Evolutionary conservation across 2,888 invertebrate species (phyloP).

Genomic region (Helleia helle): DNA sequence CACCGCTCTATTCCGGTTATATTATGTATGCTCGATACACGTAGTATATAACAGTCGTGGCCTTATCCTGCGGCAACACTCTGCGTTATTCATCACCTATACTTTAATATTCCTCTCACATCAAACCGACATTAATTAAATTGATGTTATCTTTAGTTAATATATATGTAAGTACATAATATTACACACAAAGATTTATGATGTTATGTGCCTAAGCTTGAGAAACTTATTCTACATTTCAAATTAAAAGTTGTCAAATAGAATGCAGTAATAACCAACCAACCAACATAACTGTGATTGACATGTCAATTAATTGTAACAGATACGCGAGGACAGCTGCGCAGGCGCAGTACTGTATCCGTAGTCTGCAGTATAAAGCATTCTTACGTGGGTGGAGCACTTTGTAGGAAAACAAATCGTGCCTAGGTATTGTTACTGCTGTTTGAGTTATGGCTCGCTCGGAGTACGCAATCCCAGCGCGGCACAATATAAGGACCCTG

Average conservation of each 20-base stretch:
- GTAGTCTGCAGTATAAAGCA: neutral
- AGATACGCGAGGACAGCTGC: conserved; percentile 13
- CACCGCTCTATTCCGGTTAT: too few species aligned
- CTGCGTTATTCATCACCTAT: neutral
- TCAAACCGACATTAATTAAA: neutral
- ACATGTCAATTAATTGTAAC: conserved; percentile 18
- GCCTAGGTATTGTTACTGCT: conserved; percentile 9
- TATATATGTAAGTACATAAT: neutral
- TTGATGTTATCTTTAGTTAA: neutral
- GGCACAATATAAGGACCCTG: neutral
- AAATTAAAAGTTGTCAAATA: conserved; percentile 2
- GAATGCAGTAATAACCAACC: neutral
- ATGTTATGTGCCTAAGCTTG: too few species aligned
- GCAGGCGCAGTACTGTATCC: neutral
- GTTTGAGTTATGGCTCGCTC: conserved; percentile 7
- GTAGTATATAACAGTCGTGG: too few species aligned
- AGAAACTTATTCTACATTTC: too few species aligned
- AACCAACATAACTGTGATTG: conserved; percentile 9
- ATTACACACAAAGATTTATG: too few species aligned
- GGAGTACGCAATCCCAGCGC: neutral
- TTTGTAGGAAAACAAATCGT: conserved; percentile 9
- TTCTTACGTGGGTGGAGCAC: conserved; percentile 7
- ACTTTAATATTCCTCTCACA: neutral
- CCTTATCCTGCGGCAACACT: too few species aligned
- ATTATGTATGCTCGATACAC: too few species aligned